Base-by-base conservation (phyloP, 2,797 vertebrate species). In the Serranus cabrilla region DNA sequence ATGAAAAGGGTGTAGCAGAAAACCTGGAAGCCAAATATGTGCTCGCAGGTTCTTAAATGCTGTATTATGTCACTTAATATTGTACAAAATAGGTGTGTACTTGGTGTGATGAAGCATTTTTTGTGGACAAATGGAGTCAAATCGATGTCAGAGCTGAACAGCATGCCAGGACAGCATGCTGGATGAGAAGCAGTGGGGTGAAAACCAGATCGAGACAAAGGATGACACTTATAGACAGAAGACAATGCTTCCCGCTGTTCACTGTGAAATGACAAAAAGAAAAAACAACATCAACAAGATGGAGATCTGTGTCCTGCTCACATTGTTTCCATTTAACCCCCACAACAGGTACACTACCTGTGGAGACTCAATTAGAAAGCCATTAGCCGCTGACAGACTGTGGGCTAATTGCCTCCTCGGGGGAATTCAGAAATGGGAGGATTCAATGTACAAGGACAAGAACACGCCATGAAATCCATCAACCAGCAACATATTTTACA, bases 321-420 rank as follows among this genome's bases (percentile, higher is more conserved):
- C 46, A 65, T 60, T 12, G 13, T 81, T 83, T 51, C 71, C 21
- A 42, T 85, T 88, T 84, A 86, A 87, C 89, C 82, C 83, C 82
- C 60, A 66, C 70, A 76, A 90, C 91, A 92, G 91, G 89, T 92
- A 88, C 57, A 81, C 88, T 89, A 94, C 93, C 92, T 92, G 91
- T 89, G 82, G 91, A 90, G 91, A 92, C 89, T 82, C 87, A 88
- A 93, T 95, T 94, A 93, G 84, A 92, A 94, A 93, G 79, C 88
- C 85, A 94, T 95, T 94, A 92, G 81, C 73, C 67, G 62, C 81
- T 83, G 82, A 89, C 74, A 86, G 87, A 75, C 80, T 73, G 69
- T 60, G 54, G 82, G 80, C 78, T 91, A 91, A 91, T 92, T 88
- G 85, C 80, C 76, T 80, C 88, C 85, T 83, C 23, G 3, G 67